Conservation (phyloP, 2,888 invertebrate genomes). For the Athalia circularis region DNA sequence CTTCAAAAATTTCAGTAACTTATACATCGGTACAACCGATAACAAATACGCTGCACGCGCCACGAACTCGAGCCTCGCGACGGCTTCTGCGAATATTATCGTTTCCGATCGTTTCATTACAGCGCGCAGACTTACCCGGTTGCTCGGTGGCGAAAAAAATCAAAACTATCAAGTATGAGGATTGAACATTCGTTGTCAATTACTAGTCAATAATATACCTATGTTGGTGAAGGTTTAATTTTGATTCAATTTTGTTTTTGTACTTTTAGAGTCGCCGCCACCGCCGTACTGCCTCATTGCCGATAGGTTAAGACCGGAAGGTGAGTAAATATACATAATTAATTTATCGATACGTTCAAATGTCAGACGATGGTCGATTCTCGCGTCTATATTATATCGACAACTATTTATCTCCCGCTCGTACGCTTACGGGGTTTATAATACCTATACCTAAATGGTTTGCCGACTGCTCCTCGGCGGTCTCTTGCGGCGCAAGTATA, state of each 20-base stretch:
- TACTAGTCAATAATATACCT: too few species aligned
- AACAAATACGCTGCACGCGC: too few species aligned
- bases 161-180: too few species aligned
- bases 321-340: constrained; percentile 75
- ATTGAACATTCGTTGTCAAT: too few species aligned
- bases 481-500: not conserved
- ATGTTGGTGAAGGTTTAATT: too few species aligned
- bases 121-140: not conserved
- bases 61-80: too few species aligned
- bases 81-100: constrained; percentile 18
- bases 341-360: not conserved
- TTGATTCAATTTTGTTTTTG: constrained; percentile 57
- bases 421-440: not conserved
- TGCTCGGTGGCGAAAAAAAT: not conserved
- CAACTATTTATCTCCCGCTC: too few species aligned
- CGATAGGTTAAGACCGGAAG: constrained; percentile 84
- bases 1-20: too few species aligned
- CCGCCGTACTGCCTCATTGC: constrained; percentile 88
- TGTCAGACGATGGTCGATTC: not conserved
- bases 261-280: constrained; percentile 87
- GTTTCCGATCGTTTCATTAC: not conserved
- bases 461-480: constrained; percentile 9
- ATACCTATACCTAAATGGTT: not conserved
- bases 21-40: too few species aligned
- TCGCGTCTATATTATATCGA: not conserved